Base-by-base conservation (phyloP, 23 tunicate species). In the Diplosoma virens region DNA sequence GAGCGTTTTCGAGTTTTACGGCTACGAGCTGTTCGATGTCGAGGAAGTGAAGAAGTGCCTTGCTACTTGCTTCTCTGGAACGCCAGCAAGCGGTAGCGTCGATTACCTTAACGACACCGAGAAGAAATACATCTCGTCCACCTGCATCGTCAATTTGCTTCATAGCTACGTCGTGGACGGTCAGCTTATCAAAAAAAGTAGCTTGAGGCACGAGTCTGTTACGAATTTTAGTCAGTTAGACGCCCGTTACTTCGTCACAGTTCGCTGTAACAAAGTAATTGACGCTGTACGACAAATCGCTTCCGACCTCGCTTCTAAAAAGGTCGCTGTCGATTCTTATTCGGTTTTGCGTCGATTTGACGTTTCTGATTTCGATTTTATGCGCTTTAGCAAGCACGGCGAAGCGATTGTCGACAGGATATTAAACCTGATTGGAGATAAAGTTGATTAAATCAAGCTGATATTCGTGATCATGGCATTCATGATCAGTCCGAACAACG, bases 141-240 rank as follows among this genome's bases (percentile, higher is more conserved):
- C 20, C 2, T 41, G 63, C 0, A 17, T 78, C 0, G 73, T 45
- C 30, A 28, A 1, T 7, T 21, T 64, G 2, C 30, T 78, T 3
- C 83, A 78, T 47, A 30, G 1, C 24, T n/a, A 48, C 55, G 77
- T 80, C 5, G 32, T 37, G 1, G 54, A 28, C n/a, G 84, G 84
- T 14, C 22, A 59, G 18, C 25, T 80, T 7, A 67, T 80, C 1
- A 67, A 55, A 33, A 67, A 80, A 46, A 80, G 68, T 25, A 33
- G 84, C 21, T 34, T 67, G 25, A 31, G 7, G 3, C 77, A 80
- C 22, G 84, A 80, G 53, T 54, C 52, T 3, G 45, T 80, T 3
- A 55, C 77, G 3, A 80, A 80, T n/a, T 53, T 59, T 23, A 77
- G 68, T n/a, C 84, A 80, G 33, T 16, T 80, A 34, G 77, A 80